Percentiles rank a stretch among this genome's conserved stretches.
Evolutionary conservation across 2,888 invertebrate genomes (phyloP).

Genomic region (Drosophila prolongata): DNA sequence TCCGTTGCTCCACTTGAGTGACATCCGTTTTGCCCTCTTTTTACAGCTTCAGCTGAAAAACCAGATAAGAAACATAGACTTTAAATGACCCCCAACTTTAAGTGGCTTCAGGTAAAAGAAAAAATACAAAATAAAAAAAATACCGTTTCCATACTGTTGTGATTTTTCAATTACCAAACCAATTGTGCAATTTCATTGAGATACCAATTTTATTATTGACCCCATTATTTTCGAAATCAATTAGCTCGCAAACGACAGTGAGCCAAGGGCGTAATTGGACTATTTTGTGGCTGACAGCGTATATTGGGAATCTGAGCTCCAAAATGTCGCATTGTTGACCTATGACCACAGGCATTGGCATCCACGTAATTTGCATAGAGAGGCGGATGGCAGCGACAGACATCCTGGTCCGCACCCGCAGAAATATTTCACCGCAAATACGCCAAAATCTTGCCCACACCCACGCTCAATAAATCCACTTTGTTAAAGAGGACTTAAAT

Average conservation of each 20-base stretch:
- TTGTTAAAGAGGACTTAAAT: slow-evolving; percentile 2
- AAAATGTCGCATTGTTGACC: slow-evolving; percentile 68
- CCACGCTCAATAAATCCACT: slow-evolving; percentile 15
- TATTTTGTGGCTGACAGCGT: slow-evolving; percentile 55
- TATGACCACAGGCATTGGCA: slow-evolving; percentile 34
- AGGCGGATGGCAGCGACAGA: slow-evolving; percentile 11
- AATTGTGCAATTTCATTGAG: slow-evolving; percentile 9
- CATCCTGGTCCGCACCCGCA: slow-evolving; percentile 11
- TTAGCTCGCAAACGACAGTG: slow-evolving; percentile 42
- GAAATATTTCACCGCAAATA: slow-evolving; percentile 20
- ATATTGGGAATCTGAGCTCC: slow-evolving; percentile 38
- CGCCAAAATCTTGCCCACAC: neutral
- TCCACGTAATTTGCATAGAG: slow-evolving; percentile 2
- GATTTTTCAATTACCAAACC: slow-evolving; percentile 7
- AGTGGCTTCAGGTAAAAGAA: neutral
- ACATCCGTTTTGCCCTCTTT: slow-evolving; percentile 10
- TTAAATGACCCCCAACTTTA: neutral
- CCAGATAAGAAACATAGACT: slow-evolving; percentile 1
- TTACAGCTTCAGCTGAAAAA: neutral
- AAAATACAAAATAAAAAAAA: too few species aligned
- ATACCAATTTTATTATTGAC: slow-evolving; percentile 20
- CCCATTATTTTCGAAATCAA: slow-evolving; percentile 40
- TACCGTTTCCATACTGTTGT: neutral
- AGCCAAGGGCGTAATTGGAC: slow-evolving; percentile 54
- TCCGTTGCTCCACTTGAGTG: slow-evolving; percentile 11